Conservation (phyloP, 2,888 invertebrate genomes). For the Zeuzera pyrina region DNA sequence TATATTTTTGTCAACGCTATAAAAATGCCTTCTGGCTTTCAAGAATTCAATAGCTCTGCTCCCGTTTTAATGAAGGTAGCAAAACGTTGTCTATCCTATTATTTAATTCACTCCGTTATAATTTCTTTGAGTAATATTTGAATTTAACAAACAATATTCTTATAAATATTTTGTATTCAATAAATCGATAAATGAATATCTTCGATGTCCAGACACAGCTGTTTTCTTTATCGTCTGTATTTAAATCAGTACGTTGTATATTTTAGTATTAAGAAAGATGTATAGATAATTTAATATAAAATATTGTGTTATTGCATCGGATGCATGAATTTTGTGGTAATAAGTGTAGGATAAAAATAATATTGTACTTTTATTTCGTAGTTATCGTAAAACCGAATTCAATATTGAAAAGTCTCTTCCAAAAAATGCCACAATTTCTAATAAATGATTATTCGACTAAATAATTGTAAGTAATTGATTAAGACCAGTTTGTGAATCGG, state of each 20-base stretch:
- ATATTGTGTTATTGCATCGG: conserved; percentile 41
- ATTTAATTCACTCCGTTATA: too few species aligned
- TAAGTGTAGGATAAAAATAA: conserved; percentile 1
- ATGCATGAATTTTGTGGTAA: conserved; percentile 41
- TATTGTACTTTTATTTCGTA: conserved; percentile 27
- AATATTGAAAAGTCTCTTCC: conserved; percentile 58
- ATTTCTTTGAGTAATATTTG: too few species aligned
- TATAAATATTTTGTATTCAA: too few species aligned
- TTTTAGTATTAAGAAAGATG: conserved; percentile 28
- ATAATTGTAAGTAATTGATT: conserved; percentile 30
- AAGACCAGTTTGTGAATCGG: conserved; percentile 12
- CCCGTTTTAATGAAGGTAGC: too few species aligned
- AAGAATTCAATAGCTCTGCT: too few species aligned
- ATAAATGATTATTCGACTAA: conserved; percentile 29
- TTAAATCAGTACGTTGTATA: background rate
- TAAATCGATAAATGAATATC: too few species aligned
- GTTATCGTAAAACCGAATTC: conserved; percentile 51
- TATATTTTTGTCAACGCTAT: too few species aligned
- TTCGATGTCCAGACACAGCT: too few species aligned
- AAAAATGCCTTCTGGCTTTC: too few species aligned
- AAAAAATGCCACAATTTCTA: conserved; percentile 62
- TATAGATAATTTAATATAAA: conserved; percentile 49
- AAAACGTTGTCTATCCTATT: too few species aligned
- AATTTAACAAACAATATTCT: too few species aligned
- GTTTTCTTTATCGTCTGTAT: background rate